Base-by-base conservation (phyloP, 2,113 vertebrate genomes). In the Gnathonemus longibarbis region DNA sequence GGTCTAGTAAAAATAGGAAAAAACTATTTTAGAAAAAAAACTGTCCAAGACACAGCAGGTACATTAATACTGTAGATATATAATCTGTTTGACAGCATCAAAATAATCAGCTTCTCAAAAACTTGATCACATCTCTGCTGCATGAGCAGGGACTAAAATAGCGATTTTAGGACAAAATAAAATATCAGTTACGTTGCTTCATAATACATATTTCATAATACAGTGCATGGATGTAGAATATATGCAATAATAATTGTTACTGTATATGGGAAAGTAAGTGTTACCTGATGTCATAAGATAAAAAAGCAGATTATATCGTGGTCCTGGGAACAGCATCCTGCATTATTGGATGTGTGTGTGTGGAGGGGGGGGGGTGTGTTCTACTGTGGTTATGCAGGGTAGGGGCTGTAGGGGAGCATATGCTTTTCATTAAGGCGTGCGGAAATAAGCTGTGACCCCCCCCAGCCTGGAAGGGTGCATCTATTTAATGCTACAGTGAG, bases 371-470 rank as follows among this genome's bases (percentile, higher is more conserved):
- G 21, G 46, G 4, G 49, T 15, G 49, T 15, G 74, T 21, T n/a
- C 19, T 53, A 39, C 66, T 83, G 24, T 10, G 90, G 89, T 45
- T 87, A 83, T 77, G 88, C 11, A 77, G 56, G 48, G 94, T 93
- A 93, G 93, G 93, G 93, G 89, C 84, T 88, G 88, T n/a, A 80
- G 49, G 88, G 52, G 92, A 35, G 90, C 94, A 96, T 97, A 94
- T 97, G 96, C 95, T 97, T 97, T 96, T 97, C 94, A 97, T 98
- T 97, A 97, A 94, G 91, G 66, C 88, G 91, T 95, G 94, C 95
- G 95, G 96, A 97, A 97, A 96, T 96, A 96, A 96, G 94, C 93
- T 92, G 92, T 96, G 96, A 97, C 97, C 97, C 94, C 50, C 50
- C 53, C 52, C 92, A 90, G 92, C 94, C 93, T 66, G 94, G 92